phyloP scores from a whole-genome alignment of 2,797 vertebrate genomes.

The Paratrypauchen microcephalus region DNA sequence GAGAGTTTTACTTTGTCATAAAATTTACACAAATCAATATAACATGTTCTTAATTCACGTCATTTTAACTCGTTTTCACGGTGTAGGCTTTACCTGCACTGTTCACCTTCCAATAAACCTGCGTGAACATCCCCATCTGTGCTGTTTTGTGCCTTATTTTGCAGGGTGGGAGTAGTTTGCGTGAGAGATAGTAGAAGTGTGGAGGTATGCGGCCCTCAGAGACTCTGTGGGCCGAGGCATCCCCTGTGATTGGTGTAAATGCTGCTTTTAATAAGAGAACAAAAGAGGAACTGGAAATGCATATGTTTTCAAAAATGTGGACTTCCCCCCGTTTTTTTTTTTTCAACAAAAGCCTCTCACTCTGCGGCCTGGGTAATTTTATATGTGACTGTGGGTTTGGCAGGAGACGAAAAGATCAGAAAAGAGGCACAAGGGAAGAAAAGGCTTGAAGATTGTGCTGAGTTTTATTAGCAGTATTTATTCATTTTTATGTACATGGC shows the following conservation, averaged over 20 bases:
- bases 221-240: constrained; percentile 54
- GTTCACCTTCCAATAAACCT: constrained; percentile 38
- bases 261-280: constrained; percentile 86
- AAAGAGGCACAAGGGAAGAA: constrained; percentile 55
- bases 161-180: constrained; percentile 40
- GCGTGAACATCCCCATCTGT: constrained; percentile 23
- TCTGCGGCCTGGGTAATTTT: constrained; percentile 82
- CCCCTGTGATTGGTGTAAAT: constrained; percentile 76
- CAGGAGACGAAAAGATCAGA: constrained; percentile 75
- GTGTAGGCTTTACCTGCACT: constrained; percentile 33
- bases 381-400: constrained; percentile 86
- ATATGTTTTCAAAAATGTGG: constrained; percentile 82
- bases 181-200: constrained; percentile 65
- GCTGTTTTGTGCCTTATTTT: constrained; percentile 42
- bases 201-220: constrained; percentile 66
- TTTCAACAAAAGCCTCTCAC: constrained; percentile 35
- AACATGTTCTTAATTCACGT: too few relatives aligned
- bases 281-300: constrained; percentile 84
- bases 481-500: constrained; percentile 72
- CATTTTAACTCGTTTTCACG: background rate
- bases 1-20: too few relatives aligned
- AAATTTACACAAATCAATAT: too few relatives aligned
- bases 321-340: constrained; percentile 52
- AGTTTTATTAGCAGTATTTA: constrained; percentile 78
- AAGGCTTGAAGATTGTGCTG: constrained; percentile 52